Conservation (phyloP, 64 coral and sea anemone species). For the Porites lutea region DNA sequence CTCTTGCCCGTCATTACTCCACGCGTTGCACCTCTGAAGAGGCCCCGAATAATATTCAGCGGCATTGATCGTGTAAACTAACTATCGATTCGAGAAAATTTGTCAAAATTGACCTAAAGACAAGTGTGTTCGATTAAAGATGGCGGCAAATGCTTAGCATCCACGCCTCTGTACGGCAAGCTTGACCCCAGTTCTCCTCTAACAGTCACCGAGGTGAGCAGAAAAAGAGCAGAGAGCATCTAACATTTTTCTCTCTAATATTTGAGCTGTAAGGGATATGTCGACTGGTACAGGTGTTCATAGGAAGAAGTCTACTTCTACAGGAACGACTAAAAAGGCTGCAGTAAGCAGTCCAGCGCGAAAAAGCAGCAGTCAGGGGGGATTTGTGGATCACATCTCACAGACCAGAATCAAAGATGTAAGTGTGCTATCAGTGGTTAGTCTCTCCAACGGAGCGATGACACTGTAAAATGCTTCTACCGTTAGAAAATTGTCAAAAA, state of each 20-base stretch:
- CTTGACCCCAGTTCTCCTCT: neutral
- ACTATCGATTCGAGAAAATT: neutral
- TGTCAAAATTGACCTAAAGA: neutral
- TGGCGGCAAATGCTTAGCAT: constrained; percentile 17
- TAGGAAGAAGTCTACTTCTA: constrained; percentile 15
- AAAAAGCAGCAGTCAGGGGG: neutral
- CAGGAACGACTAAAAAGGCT: neutral
- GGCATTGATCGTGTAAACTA: constrained; percentile 62
- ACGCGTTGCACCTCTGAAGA: constrained; percentile 88
- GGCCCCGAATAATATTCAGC: constrained; percentile 82
- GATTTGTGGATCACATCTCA: neutral
- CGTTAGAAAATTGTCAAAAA: no score
- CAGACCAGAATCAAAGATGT: constrained; percentile 41
- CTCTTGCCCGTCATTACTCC: constrained; percentile 93
- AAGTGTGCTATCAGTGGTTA: neutral
- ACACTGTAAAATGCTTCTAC: no score
- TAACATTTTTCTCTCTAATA: neutral
- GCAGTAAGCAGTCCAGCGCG: neutral
- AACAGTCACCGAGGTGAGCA: no score
- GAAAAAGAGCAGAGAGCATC: neutral
- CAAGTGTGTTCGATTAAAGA: neutral
- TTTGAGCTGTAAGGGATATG: neutral
- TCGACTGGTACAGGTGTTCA: neutral
- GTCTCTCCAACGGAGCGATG: neutral
- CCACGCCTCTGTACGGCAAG: neutral